Conservation (phyloP, 2,113 vertebrate species). For the Anhinga rufa region DNA sequence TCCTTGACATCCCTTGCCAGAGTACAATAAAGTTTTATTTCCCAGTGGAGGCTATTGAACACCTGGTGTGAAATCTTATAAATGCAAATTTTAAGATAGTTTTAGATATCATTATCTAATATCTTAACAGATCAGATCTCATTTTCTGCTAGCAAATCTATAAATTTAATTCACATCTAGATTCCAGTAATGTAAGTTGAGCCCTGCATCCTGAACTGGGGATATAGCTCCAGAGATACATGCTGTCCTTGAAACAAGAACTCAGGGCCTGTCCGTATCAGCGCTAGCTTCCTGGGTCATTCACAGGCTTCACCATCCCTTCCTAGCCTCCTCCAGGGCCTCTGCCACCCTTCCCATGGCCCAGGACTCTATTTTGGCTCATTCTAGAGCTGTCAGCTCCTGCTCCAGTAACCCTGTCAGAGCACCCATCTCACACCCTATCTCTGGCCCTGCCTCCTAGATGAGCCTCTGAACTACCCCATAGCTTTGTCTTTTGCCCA, state of each 20-base stretch:
- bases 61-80: neutral
- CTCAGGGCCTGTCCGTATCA: neutral
- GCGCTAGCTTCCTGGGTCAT: neutral
- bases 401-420: neutral
- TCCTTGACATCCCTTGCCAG: neutral
- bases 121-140: neutral
- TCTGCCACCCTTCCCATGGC: neutral
- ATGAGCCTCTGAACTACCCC: neutral
- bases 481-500: neutral
- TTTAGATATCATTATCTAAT: conserved; percentile 35
- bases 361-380: neutral
- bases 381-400: neutral
- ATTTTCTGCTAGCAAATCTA: neutral
- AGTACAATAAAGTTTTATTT: neutral
- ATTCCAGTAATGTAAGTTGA: neutral
- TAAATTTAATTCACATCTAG: neutral
- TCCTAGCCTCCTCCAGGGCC: neutral
- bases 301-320: neutral
- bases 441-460: neutral
- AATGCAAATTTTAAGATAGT: neutral
- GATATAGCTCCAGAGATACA: neutral
- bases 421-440: neutral
- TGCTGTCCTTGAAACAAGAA: neutral
- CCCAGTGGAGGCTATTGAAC: neutral
- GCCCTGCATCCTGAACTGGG: neutral